Conservation (phyloP, 2,888 invertebrate species). For the Tuberolachnus salignus region DNA sequence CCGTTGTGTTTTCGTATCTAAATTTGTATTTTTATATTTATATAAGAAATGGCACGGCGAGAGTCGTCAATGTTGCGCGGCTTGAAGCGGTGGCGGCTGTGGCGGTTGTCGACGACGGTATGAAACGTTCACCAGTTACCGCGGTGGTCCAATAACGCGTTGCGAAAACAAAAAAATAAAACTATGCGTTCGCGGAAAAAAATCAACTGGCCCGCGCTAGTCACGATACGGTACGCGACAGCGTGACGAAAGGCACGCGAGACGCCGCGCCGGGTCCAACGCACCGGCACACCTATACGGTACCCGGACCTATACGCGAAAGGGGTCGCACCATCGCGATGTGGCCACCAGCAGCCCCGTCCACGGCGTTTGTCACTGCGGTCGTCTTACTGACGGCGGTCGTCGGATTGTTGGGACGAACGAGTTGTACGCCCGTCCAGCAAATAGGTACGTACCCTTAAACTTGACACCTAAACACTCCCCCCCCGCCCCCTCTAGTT, state of each 20-base stretch:
- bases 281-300: too few relatives aligned
- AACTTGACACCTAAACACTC: too few relatives aligned
- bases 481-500: too few relatives aligned
- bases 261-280: neutral
- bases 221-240: neutral
- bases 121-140: conserved; percentile 5
- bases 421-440: conserved; percentile 25
- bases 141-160: conserved; percentile 3
- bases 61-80: neutral
- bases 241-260: conserved; percentile 41
- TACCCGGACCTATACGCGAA: too few relatives aligned
- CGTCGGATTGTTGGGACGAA: conserved; percentile 31
- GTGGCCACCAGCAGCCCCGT: conserved; percentile 1
- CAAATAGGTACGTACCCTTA: conserved; percentile 18
- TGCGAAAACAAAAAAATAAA: too few relatives aligned
- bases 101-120: neutral
- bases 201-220: conserved; percentile 19
- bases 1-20: neutral
- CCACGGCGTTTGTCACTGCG: conserved; percentile 16
- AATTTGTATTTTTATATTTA: conserved; percentile 3
- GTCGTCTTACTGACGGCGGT: conserved; percentile 32
- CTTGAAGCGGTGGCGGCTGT: neutral
- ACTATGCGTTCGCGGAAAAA: conserved; percentile 47
- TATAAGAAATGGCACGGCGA: conserved; percentile 19
- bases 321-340: neutral